These are phyloP conservation scores for Neosilurus mollespiculum DNA, from an alignment of 2,797 vertebrate species.

Conservation along the genomic window DNA sequence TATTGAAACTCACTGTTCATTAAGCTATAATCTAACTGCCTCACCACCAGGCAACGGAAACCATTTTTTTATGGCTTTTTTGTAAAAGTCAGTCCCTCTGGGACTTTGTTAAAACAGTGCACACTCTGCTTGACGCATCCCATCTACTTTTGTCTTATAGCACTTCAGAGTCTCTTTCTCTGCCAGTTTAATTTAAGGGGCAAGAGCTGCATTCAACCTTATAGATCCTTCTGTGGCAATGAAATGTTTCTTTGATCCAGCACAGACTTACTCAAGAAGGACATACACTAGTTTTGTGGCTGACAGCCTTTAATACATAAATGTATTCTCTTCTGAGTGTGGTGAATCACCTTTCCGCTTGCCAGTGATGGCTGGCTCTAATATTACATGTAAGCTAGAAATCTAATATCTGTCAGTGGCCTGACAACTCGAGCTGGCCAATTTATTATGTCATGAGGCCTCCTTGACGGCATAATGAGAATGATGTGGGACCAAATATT, in stretches of 20 bases:
- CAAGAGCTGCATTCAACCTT: conserved; percentile 45
- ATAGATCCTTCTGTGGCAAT: conserved; percentile 49
- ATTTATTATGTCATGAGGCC: background rate
- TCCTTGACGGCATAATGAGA: background rate
- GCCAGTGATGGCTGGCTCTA: background rate
- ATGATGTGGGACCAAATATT: background rate
- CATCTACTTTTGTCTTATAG: conserved; percentile 34
- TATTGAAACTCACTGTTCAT: conserved; percentile 44
- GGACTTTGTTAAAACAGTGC: conserved; percentile 55
- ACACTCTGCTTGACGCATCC: conserved; percentile 38
- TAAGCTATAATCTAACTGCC: conserved; percentile 31
- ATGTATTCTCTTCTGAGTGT: conserved; percentile 40
- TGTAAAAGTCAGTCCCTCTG: conserved; percentile 42
- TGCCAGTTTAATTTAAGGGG: conserved; percentile 50
- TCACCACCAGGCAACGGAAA: conserved; percentile 20
- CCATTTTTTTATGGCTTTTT: conserved; percentile 35
- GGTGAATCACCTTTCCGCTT: conserved; percentile 29
- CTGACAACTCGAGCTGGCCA: background rate
- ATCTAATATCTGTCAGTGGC: background rate
- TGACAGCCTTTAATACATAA: conserved; percentile 46
- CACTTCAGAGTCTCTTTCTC: conserved; percentile 42
- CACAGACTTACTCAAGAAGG: conserved; percentile 31
- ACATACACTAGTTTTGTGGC: conserved; percentile 40
- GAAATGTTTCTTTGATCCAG: conserved; percentile 53
- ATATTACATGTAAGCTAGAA: background rate